These are phyloP conservation scores for Drosophila gunungcola DNA, from an alignment of 1,140 invertebrate species.

Conservation along the genomic window DNA sequence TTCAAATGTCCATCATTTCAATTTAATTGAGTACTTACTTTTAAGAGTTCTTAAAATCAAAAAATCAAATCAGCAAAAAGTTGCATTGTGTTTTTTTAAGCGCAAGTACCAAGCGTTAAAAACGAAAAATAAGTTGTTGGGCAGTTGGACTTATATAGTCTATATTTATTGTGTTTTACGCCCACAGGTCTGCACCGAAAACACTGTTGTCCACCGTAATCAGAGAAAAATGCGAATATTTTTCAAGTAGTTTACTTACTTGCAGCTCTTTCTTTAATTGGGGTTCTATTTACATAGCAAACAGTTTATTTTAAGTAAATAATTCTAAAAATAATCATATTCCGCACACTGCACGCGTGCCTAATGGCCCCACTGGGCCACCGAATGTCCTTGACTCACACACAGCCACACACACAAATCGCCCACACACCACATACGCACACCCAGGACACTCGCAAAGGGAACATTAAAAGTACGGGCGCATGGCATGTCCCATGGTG, in stretches of 20 bases:
- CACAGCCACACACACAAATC: conserved; percentile 23
- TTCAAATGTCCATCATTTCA: too few species aligned
- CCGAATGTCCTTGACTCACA: conserved; percentile 53
- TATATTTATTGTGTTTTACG: too few species aligned
- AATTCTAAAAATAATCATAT: conserved; percentile 62
- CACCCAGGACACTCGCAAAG: conserved; percentile 9
- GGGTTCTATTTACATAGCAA: conserved; percentile 35
- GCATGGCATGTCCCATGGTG: conserved; percentile 64
- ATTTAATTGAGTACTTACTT: too few species aligned
- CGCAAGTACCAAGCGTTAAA: too few species aligned
- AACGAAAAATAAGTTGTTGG: too few species aligned
- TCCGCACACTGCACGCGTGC: conserved; percentile 50
- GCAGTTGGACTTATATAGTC: too few species aligned
- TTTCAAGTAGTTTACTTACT: background rate
- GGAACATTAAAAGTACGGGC: conserved; percentile 18
- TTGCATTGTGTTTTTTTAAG: too few species aligned
- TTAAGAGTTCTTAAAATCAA: too few species aligned
- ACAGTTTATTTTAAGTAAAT: conserved; percentile 59
- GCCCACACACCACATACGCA: conserved; percentile 9
- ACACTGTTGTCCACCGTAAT: background rate
- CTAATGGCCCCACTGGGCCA: conserved; percentile 42
- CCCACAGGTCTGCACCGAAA: too few species aligned
- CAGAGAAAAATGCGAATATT: background rate
- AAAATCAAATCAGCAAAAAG: too few species aligned
- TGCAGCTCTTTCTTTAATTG: conserved; percentile 10